Base-by-base conservation (phyloP, 2,797 vertebrate genomes). In the Potorous gilbertii region DNA sequence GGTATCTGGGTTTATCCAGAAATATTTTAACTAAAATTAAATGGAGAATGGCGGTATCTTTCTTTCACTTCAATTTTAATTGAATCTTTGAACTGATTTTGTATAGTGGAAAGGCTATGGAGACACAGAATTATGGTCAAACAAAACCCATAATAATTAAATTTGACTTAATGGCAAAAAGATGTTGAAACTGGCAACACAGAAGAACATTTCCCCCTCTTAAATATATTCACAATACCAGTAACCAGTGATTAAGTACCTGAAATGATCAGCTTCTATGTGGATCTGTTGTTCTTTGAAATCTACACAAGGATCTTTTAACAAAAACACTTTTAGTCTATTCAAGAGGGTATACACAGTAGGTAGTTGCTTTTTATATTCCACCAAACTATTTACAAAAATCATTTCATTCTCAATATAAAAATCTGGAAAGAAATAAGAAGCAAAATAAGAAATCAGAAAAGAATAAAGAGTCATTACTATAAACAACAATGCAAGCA, bases 291-390 rank as follows among this genome's bases (percentile, higher is more conserved):
- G 40, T 95, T 97, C 98, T 87, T 98, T 94, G 93, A 98, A 98
- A 96, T 98, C 98, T 96, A 98, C 97, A 97, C 99, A 95, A 0
- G 99, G 99, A 96, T 99, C 99, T 5, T 98, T 97, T 74, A 99
- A 98, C 55, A 97, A 96, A 97, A 99, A 98, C 16, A 96, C 97
- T 66, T 98, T 99, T 81, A 99, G 97, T 94, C 99, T 98, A 97
- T 98, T 99, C 95, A 99, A 93, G 94, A 99, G 98, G 91, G 95
- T 55, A 95, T 96, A 97, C 93, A 99, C 93, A 13, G 98, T 97
- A 56, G 99, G 99, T 92, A 99, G 94, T 1, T 98, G 98, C 96
- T 97, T 99, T 96, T 31, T 96, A 97, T 98, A 99, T 8, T 92
- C 66, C 94, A 93, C 95, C 96, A 99, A 98, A 96, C 98, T 94